A percentile compares a stretch with the other conserved stretches of the same genome.
Evolutionary conservation across 2,888 invertebrate genomes (phyloP).

Genomic region (Acanthosoma haemorrhoidale): DNA sequence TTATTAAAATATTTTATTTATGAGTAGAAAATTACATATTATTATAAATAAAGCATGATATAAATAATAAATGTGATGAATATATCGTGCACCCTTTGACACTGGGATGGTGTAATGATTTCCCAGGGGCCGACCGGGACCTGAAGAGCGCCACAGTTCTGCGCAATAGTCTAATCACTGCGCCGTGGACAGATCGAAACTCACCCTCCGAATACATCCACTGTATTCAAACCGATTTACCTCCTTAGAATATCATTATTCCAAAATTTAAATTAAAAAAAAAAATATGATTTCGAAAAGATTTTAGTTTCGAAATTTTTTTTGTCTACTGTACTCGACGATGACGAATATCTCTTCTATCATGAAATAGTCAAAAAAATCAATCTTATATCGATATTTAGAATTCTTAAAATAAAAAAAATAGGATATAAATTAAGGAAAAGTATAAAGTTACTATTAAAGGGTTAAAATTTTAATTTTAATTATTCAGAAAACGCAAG

Average conservation of each 20-base stretch:
- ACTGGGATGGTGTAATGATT: neutral
- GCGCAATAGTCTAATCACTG: slow-evolving; percentile 20
- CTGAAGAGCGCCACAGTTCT: neutral
- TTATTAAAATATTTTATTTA: no score
- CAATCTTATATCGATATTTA: no score
- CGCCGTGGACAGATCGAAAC: neutral
- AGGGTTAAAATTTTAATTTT: no score
- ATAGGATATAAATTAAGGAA: no score
- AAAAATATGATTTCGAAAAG: neutral
- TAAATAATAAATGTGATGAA: neutral
- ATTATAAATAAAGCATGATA: neutral
- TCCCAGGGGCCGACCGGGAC: neutral
- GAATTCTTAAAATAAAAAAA: no score
- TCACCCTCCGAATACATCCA: neutral
- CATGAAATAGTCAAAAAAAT: no score
- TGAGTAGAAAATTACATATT: no score
- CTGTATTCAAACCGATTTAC: neutral
- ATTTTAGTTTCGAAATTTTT: no score
- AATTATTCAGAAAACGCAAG: no score
- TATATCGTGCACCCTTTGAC: neutral
- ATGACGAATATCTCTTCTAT: no score
- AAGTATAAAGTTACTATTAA: no score
- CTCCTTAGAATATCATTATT: neutral
- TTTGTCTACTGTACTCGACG: no score
- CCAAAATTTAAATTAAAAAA: neutral